These are phyloP conservation scores for Euleptes europaea DNA, from an alignment of 2,113 vertebrate genomes.

Conservation along the genomic window DNA sequence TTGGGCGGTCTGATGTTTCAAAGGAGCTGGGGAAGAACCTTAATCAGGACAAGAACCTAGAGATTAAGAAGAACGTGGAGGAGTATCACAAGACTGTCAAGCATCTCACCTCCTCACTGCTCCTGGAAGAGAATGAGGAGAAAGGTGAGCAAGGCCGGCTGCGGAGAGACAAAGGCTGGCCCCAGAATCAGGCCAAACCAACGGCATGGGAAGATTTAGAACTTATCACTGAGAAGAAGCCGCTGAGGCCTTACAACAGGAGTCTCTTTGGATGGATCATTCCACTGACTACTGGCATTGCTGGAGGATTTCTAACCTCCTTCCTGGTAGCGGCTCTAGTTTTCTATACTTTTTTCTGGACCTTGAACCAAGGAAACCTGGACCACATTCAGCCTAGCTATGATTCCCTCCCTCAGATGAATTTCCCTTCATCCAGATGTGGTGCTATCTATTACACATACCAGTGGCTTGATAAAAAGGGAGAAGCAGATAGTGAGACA, in stretches of 20 bases:
- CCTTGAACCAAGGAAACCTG: conserved; percentile 13
- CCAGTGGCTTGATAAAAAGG: background rate
- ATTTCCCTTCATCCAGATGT: background rate
- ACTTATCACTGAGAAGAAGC: conserved; percentile 72
- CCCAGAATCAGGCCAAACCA: fast-evolving
- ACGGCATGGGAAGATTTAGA: conserved; percentile 64
- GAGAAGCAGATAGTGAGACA: background rate
- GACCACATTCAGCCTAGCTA: background rate
- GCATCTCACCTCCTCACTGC: conserved; percentile 7
- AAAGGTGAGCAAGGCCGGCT: fast-evolving
- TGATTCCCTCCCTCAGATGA: fast-evolving
- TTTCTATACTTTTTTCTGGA: conserved; percentile 40
- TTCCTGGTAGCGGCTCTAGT: conserved; percentile 23
- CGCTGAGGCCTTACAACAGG: conserved; percentile 58
- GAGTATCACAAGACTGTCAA: background rate
- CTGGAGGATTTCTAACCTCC: conserved; percentile 76
- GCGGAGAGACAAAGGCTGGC: background rate
- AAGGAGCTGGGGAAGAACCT: conserved; percentile 75
- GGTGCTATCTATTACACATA: background rate
- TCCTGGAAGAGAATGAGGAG: conserved; percentile 8
- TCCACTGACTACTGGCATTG: conserved; percentile 74
- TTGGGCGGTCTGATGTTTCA: conserved; percentile 70
- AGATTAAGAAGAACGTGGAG: conserved; percentile 62
- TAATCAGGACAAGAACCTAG: conserved; percentile 72
- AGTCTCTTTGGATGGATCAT: conserved; percentile 64